phyloP scores from a whole-genome alignment of 2,113 vertebrate genomes.

The Siniperca chuatsi region DNA sequence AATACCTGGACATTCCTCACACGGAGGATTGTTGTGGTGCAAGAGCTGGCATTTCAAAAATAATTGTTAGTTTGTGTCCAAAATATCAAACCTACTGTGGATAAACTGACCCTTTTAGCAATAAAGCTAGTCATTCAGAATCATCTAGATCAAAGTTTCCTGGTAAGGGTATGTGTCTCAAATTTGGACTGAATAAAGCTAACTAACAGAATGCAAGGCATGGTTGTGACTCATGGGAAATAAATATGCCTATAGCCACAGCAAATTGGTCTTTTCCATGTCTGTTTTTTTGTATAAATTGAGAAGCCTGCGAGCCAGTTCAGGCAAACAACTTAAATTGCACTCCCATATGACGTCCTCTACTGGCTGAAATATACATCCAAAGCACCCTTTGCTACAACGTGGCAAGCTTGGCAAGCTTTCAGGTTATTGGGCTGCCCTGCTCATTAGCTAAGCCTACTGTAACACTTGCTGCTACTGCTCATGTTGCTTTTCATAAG shows the following conservation, averaged over 20 bases:
- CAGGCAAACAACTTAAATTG: conserved; percentile 14
- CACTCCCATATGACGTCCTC: not conserved
- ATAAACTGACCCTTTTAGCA: not conserved
- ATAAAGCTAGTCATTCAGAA: not conserved
- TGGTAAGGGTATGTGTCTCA: not conserved
- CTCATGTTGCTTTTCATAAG: conserved; percentile 8
- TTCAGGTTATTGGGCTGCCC: conserved; percentile 17
- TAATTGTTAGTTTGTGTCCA: not conserved
- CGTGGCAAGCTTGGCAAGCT: not conserved
- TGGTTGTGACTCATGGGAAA: conserved; percentile 12
- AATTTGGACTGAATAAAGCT: not conserved
- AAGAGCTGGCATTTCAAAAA: conserved; percentile 1
- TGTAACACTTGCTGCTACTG: not conserved
- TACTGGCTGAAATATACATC: conserved; percentile 21
- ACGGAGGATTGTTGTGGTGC: not conserved
- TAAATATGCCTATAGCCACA: conserved; percentile 18
- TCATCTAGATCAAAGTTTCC: not conserved
- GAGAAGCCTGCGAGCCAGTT: conserved; percentile 28
- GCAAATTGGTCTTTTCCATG: conserved; percentile 20
- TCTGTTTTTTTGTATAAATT: conserved; percentile 11
- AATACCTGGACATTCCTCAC: conserved; percentile 10
- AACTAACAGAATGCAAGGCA: not conserved
- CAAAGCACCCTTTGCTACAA: not conserved
- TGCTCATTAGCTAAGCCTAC: conserved; percentile 30
- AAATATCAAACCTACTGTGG: not conserved